These are phyloP conservation scores for Orthosia incerta DNA, from an alignment of 2,888 invertebrate species.

Conservation along the genomic window DNA sequence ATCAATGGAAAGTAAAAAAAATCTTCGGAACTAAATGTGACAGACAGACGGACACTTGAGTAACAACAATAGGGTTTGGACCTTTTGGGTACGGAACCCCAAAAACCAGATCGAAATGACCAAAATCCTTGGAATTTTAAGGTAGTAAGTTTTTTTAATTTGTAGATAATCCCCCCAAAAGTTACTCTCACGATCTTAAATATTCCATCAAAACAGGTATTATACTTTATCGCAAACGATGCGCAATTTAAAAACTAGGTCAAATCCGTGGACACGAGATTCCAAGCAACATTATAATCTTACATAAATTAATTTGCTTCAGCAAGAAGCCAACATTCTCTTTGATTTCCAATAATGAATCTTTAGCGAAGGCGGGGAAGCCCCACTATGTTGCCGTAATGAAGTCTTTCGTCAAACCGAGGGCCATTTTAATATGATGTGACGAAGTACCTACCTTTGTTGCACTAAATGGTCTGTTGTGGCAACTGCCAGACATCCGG, in stretches of 20 bases:
- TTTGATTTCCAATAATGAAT: conserved; percentile 33
- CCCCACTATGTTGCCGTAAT: conserved; percentile 38
- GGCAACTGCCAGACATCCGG: not conserved
- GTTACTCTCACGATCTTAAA: not conserved
- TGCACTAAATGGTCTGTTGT: not conserved
- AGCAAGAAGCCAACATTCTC: not conserved
- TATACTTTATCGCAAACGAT: not conserved
- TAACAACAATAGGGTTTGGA: too few relatives aligned
- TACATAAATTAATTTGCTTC: not conserved
- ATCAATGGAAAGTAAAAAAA: too few relatives aligned
- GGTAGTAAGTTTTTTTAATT: not conserved
- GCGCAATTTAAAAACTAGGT: not conserved
- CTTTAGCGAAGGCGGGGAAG: conserved; percentile 48
- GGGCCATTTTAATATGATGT: conserved; percentile 20
- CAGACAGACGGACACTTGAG: too few relatives aligned
- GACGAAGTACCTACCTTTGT: conserved; percentile 28
- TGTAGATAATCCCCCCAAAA: not conserved
- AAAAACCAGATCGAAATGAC: too few relatives aligned
- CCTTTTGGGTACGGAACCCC: too few relatives aligned
- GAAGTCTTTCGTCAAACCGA: conserved; percentile 21
- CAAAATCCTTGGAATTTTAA: not conserved
- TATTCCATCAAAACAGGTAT: not conserved
- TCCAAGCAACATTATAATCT: not conserved
- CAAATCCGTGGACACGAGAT: not conserved
- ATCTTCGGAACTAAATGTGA: too few relatives aligned